Percentiles rank a stretch among this genome's conserved stretches.
Conservation (phyloP, 2,113 vertebrate species). For the Aramus guarauna region DNA sequence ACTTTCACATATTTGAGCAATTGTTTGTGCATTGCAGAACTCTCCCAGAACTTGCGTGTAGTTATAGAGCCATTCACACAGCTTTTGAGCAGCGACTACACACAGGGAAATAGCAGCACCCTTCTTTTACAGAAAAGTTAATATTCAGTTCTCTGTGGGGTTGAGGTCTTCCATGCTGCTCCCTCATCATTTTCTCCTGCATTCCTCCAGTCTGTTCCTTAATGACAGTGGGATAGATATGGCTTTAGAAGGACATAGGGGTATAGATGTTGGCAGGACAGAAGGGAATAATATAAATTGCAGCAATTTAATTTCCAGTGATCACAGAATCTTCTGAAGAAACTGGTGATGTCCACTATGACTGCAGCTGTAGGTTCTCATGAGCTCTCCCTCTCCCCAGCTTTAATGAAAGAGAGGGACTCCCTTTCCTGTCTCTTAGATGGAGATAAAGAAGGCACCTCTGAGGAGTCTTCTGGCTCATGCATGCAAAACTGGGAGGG, state of each 20-base stretch:
- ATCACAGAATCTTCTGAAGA: not conserved
- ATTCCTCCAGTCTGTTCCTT: not conserved
- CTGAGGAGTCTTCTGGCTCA: not conserved
- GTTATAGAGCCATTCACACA: not conserved
- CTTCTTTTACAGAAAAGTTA: not conserved
- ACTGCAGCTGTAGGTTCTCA: not conserved
- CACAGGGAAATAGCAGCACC: accelerated
- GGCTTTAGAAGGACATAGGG: not conserved
- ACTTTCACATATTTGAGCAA: not conserved
- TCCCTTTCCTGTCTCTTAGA: not conserved
- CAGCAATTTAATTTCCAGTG: not conserved
- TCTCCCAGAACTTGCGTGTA: not conserved
- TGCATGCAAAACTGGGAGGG: not conserved
- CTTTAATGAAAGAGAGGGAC: not conserved
- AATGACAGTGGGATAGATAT: not conserved
- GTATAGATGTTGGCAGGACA: not conserved
- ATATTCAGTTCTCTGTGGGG: not conserved
- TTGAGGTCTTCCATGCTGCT: not conserved
- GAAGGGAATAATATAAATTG: not conserved
- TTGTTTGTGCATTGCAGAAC: not conserved
- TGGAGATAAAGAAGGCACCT: not conserved
- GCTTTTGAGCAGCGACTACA: not conserved
- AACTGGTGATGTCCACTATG: not conserved
- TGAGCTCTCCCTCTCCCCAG: not conserved
- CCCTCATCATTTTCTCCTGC: not conserved